Conservation (phyloP, 2,888 invertebrate species). For the Pyrrhia umbra region DNA sequence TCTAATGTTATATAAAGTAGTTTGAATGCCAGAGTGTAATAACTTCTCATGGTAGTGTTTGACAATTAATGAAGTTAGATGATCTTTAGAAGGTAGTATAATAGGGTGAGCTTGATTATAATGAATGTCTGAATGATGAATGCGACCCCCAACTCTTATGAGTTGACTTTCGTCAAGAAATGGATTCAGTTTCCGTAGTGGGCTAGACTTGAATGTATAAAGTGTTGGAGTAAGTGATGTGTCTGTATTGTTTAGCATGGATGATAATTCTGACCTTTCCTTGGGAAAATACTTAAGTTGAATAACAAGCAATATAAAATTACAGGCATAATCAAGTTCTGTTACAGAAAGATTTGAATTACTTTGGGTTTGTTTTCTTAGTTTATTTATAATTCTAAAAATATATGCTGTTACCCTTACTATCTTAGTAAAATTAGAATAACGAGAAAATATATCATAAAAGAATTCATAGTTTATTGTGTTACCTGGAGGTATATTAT, state of each 20-base stretch:
- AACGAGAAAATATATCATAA: too few species aligned
- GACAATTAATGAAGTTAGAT: slow-evolving; percentile 25
- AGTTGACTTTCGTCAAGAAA: slow-evolving; percentile 18
- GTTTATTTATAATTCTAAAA: too few species aligned
- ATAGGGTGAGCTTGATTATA: slow-evolving; percentile 34
- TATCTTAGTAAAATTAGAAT: too few species aligned
- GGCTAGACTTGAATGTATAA: slow-evolving; percentile 5
- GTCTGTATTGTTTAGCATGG: background rate
- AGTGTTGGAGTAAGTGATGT: background rate
- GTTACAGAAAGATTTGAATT: background rate
- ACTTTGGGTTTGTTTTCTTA: too few species aligned
- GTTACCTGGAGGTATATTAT: too few species aligned
- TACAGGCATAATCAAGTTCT: background rate
- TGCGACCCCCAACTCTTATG: slow-evolving; percentile 33
- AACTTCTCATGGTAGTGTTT: too few species aligned
- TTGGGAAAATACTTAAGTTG: background rate
- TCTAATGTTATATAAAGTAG: too few species aligned
- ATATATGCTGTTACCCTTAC: too few species aligned
- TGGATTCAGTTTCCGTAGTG: slow-evolving; percentile 8
- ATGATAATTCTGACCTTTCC: background rate
- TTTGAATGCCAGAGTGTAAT: too few species aligned
- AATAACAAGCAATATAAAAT: background rate
- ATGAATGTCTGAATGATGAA: slow-evolving; percentile 33
- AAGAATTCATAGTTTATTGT: too few species aligned
- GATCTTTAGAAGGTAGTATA: slow-evolving; percentile 33